A percentile compares a stretch with the other conserved stretches of the same genome.
Evolutionary conservation across 2,797 vertebrate species (phyloP).

Genomic region (Perodicticus potto): DNA sequence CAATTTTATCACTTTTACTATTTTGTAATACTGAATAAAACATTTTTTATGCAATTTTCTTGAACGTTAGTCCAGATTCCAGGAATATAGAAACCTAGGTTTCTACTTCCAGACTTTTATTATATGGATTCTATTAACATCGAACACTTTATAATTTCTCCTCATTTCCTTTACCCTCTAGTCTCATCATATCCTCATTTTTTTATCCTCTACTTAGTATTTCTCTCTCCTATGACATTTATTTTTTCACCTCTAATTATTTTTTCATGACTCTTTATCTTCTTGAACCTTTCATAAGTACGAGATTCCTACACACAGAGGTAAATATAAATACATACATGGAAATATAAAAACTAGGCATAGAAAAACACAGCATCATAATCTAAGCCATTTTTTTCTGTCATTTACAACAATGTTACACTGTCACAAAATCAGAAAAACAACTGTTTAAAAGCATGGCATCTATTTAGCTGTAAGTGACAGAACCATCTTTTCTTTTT

Average conservation of each 20-base stretch:
- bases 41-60: background rate
- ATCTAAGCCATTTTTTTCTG: background rate
- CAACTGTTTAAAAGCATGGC: background rate
- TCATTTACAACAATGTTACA: background rate
- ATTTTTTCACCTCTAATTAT: background rate
- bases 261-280: background rate
- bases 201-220: background rate
- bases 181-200: background rate
- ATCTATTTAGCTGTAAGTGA: constrained; percentile 34
- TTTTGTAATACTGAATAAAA: background rate
- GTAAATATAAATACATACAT: background rate
- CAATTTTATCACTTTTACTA: background rate
- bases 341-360: background rate
- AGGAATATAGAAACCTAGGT: background rate
- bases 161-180: background rate
- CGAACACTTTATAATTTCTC: background rate
- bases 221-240: background rate
- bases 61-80: background rate
- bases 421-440: background rate
- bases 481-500: background rate
- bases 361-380: background rate
- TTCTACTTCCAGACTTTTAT: background rate
- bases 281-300: background rate
- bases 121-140: background rate
- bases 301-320: background rate